Conservation (phyloP, 2,888 invertebrate genomes). For the Xestia c-nigrum region DNA sequence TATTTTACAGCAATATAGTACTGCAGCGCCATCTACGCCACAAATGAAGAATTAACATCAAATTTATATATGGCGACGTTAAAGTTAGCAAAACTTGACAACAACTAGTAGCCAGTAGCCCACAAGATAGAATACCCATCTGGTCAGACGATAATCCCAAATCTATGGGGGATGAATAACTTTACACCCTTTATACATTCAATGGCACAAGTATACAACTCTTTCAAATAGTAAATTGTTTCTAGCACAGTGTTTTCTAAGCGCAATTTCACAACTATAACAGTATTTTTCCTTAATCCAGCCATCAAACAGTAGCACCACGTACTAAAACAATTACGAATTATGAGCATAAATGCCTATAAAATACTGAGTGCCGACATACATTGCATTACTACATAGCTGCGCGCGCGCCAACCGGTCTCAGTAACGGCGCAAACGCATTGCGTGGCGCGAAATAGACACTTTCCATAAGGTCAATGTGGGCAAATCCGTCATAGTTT, state of each 20-base stretch:
- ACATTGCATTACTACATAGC: conserved; percentile 53
- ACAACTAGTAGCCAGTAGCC: not conserved
- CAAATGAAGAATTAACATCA: not conserved
- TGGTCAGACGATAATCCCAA: not conserved
- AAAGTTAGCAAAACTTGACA: not conserved
- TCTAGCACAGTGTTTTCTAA: not conserved
- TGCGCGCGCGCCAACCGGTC: conserved; percentile 52
- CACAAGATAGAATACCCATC: not conserved
- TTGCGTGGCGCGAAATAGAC: conserved; percentile 49
- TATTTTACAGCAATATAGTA: no score
- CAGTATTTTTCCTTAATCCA: conserved; percentile 18
- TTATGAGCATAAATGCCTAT: conserved; percentile 31
- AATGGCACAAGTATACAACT: not conserved
- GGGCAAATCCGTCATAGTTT: no score
- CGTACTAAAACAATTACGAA: conserved; percentile 41
- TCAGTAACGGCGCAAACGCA: conserved; percentile 39
- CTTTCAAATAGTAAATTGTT: conserved; percentile 1
- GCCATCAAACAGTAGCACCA: conserved; percentile 7
- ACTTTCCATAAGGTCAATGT: no score
- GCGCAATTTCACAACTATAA: conserved; percentile 15
- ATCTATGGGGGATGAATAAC: not conserved
- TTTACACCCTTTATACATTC: not conserved
- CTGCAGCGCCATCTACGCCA: no score
- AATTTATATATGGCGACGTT: not conserved
- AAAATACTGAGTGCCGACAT: conserved; percentile 37